Base-by-base conservation (phyloP, 2,113 vertebrate genomes). In the Pygoscelis adeliae region DNA sequence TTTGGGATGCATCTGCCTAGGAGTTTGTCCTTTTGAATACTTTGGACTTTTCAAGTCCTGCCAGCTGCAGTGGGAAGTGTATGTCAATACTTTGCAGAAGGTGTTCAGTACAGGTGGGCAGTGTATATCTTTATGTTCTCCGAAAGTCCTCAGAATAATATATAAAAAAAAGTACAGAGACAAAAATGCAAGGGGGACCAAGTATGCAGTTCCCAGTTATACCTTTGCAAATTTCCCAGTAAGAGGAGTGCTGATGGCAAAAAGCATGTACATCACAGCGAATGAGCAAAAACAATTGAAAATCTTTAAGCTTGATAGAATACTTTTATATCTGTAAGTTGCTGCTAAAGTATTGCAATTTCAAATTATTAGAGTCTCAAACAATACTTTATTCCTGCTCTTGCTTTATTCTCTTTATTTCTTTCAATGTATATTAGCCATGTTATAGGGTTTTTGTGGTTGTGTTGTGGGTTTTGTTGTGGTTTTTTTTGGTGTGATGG, bases 381-480 rank as follows among this genome's bases (percentile, higher is more conserved):
- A 13, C n/a, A 80, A 29, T 44, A 38, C 8, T 74, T 89, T 36
- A 19, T 47, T 72, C 7, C 44, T 84, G 15, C 10, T 79, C 5
- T 46, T 89, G 25, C 25, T 84, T 87, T 34, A 15, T 36, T 80
- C 19, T 89, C 17, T 65, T 74, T 56, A 7, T 50, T 84, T 79
- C 36, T 82, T 87, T 46, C 50, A 34, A 0, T 38, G 8, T 62
- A 1, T 66, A 3, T 90, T 52, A 49, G 34, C 58, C 22, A 6
- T 66, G 2, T 50, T 46, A 12, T 5, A 18, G 3, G 10, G 8
- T 1, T 0, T 6, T 65, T 90, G 36, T 22, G 36, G 0, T 18
- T 58, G 23, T 18, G 1, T 22, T 69, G 4, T 52, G 49, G 80
- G 58, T 21, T 88, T 70, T 69, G 25, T 42, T 42, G 40, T 12